These are phyloP conservation scores for Platerodrilus igneus DNA, from an alignment of 2,888 invertebrate genomes.

Conservation along the genomic window DNA sequence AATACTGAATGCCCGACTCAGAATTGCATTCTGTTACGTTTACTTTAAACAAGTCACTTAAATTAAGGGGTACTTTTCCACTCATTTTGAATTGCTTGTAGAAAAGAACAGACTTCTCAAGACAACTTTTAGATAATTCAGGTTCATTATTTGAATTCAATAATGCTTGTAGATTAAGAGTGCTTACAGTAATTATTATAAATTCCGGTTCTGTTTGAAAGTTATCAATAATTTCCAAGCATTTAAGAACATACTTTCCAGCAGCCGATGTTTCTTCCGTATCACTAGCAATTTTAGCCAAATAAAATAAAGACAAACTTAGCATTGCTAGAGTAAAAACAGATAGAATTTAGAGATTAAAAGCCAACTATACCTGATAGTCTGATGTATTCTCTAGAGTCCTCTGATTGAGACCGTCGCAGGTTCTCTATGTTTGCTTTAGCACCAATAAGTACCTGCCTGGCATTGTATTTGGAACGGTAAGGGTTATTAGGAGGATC, in stretches of 20 bases:
- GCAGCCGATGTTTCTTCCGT: slow-evolving; percentile 73
- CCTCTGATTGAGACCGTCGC: slow-evolving; percentile 43
- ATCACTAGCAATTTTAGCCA: slow-evolving; percentile 74
- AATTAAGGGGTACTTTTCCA: slow-evolving; percentile 52
- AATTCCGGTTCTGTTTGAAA: slow-evolving; percentile 56
- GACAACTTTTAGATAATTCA: slow-evolving; percentile 61
- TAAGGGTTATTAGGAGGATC: slow-evolving; percentile 77
- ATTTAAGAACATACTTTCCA: slow-evolving; percentile 65
- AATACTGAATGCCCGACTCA: slow-evolving; percentile 52
- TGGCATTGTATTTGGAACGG: slow-evolving; percentile 75
- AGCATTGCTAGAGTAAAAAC: slow-evolving; percentile 49
- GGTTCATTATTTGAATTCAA: slow-evolving; percentile 69
- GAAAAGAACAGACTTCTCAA: slow-evolving; percentile 60
- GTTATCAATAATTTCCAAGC: slow-evolving; percentile 55
- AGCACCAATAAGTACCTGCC: slow-evolving; percentile 63
- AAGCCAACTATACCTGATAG: slow-evolving; percentile 37
- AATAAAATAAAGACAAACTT: slow-evolving; percentile 62
- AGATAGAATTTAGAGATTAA: slow-evolving; percentile 3
- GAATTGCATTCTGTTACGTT: slow-evolving; percentile 49
- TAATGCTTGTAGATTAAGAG: slow-evolving; percentile 79
- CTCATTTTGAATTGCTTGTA: slow-evolving; percentile 63
- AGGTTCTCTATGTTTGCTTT: slow-evolving; percentile 54
- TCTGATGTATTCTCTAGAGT: slow-evolving; percentile 39
- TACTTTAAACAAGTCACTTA: slow-evolving; percentile 56
- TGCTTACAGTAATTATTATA: slow-evolving; percentile 61